Evolutionary conservation across 2,888 invertebrate species (phyloP).

Genomic region (Andrena hattorfiana): DNA sequence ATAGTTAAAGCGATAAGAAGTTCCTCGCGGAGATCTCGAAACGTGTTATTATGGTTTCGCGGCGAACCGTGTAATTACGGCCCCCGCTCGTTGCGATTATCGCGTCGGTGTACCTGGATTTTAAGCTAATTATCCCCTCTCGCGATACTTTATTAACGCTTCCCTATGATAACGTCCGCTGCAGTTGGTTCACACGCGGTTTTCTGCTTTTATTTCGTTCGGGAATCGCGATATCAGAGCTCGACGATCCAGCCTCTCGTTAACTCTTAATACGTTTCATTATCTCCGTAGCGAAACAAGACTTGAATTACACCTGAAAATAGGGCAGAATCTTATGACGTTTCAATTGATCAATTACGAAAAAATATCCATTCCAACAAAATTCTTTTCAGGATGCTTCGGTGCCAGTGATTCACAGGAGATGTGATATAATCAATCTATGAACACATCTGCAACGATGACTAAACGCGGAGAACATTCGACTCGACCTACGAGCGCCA

Average conservation of each 20-base stretch:
- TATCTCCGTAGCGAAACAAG: neutral
- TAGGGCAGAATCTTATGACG: neutral
- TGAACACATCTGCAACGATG: too few species aligned
- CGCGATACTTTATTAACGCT: constrained; percentile 37
- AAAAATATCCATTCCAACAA: too few species aligned
- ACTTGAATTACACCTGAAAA: neutral
- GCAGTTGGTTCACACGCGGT: neutral
- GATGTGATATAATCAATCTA: too few species aligned
- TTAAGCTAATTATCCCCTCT: constrained; percentile 48
- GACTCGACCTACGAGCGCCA: too few species aligned
- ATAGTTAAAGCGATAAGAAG: constrained; percentile 67
- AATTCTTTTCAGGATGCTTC: too few species aligned
- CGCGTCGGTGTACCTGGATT: constrained; percentile 22
- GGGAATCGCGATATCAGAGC: too few species aligned
- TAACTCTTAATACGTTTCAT: neutral
- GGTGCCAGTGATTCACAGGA: too few species aligned
- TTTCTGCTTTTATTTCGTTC: neutral
- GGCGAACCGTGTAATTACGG: constrained; percentile 69
- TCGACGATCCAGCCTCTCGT: neutral
- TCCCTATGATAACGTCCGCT: constrained; percentile 11
- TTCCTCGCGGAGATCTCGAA: constrained; percentile 55
- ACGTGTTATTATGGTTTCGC: constrained; percentile 67
- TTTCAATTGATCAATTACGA: too few species aligned
- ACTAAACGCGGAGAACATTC: too few species aligned
- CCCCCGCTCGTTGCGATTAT: constrained; percentile 65